Percentiles rank a stretch among this genome's conserved stretches.
phyloP scores from a whole-genome alignment of 2,797 vertebrate species.

The Melanotaenia boesemani region DNA sequence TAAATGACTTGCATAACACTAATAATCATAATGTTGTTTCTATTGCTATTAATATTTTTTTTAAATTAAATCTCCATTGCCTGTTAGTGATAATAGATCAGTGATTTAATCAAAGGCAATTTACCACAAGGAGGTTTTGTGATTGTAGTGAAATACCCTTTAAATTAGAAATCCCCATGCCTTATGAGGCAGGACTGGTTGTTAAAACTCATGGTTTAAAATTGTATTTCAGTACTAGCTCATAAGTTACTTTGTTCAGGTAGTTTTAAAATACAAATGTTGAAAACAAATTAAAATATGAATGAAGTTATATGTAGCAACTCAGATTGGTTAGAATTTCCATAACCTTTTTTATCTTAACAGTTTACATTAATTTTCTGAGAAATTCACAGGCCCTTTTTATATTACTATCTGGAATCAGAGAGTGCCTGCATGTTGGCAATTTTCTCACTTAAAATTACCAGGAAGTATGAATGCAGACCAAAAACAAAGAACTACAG shows the following conservation, averaged over 20 bases:
- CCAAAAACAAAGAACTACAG: conserved; percentile 60
- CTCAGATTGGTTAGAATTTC: not conserved
- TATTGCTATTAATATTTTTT: conserved; percentile 11
- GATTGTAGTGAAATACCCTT: conserved; percentile 36
- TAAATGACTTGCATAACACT: not conserved
- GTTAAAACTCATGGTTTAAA: conserved; percentile 11
- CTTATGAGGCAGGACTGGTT: not conserved
- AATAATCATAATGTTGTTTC: conserved; percentile 23
- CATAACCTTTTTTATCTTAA: not conserved
- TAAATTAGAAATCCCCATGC: conserved; percentile 26
- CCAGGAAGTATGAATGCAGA: conserved; percentile 25
- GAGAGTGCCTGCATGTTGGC: conserved; percentile 10
- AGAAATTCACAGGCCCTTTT: not conserved
- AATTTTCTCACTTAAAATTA: conserved; percentile 26
- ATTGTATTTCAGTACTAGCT: conserved; percentile 4
- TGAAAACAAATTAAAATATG: conserved; percentile 16
- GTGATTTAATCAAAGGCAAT: conserved; percentile 39
- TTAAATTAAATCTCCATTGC: conserved; percentile 25
- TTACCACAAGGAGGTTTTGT: conserved; percentile 27
- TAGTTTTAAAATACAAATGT: not conserved
- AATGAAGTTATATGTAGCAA: conserved; percentile 6
- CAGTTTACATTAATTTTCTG: conserved; percentile 10
- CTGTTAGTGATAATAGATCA: conserved; percentile 41
- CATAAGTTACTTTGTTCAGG: not conserved
- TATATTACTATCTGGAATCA: conserved; percentile 7